A percentile compares a stretch with the other conserved stretches of the same genome.
Conservation (phyloP, 2,113 vertebrate genomes). For the Chloroceryle aenea region DNA sequence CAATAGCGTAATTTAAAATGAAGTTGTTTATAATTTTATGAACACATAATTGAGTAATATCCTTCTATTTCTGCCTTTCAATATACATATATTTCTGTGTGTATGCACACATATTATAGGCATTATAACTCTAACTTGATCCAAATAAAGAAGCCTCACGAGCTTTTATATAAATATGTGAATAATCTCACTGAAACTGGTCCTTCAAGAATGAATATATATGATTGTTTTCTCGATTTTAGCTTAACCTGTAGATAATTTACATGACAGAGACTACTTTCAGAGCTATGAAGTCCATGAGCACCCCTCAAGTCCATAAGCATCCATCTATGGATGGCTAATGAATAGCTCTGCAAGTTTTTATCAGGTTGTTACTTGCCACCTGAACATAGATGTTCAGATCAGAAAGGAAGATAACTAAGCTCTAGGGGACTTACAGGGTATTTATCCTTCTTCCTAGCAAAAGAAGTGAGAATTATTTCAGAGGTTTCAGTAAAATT, state of each 20-base stretch:
- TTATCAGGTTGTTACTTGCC: neutral
- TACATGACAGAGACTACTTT: neutral
- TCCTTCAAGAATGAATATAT: neutral
- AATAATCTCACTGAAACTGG: neutral
- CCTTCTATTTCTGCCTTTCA: neutral
- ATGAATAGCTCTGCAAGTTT: neutral
- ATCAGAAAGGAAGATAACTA: neutral
- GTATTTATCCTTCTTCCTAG: neutral
- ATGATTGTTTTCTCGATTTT: neutral
- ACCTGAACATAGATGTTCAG: neutral
- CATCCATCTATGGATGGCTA: neutral
- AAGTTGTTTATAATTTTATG: neutral
- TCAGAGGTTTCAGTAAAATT: neutral
- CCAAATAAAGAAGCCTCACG: neutral
- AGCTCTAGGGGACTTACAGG: neutral
- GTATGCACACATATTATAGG: neutral
- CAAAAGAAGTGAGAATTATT: neutral
- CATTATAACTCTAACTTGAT: neutral
- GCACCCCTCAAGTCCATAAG: neutral
- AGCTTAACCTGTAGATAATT: neutral
- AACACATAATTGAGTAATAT: neutral
- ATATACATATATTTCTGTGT: neutral
- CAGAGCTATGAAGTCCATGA: neutral
- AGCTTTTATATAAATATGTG: neutral
- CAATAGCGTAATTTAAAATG: neutral